phyloP scores from a whole-genome alignment of 2,113 vertebrate genomes.

The Nycticryphes semicollaris region DNA sequence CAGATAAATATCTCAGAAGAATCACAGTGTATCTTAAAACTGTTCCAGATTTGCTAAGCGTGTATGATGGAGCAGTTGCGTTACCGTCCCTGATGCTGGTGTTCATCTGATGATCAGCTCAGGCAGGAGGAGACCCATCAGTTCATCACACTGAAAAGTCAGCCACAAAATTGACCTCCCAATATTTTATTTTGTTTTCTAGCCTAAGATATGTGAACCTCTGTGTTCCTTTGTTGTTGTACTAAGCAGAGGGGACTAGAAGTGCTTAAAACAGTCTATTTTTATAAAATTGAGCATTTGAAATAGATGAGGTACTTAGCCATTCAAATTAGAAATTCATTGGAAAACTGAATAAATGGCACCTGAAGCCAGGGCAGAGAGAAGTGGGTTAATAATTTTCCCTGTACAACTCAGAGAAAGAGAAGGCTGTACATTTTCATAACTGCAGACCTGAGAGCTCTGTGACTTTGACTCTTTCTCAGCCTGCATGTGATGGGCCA shows the following conservation, averaged over 20 bases:
- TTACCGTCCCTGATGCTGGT: not conserved
- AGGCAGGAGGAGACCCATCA: not conserved
- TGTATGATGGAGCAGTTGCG: rapidly evolving
- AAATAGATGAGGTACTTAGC: not conserved
- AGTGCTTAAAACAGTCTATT: not conserved
- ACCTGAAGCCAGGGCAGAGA: not conserved
- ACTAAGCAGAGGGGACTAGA: not conserved
- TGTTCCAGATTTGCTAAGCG: not conserved
- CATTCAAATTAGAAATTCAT: not conserved
- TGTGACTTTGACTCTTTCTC: not conserved
- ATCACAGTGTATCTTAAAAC: not conserved
- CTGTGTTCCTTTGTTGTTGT: not conserved
- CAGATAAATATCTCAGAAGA: too few relatives aligned
- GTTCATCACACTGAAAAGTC: not conserved
- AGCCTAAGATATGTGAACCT: not conserved
- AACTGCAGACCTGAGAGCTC: not conserved
- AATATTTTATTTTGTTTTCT: not conserved
- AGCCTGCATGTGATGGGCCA: not conserved
- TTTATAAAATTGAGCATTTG: not conserved
- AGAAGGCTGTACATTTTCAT: not conserved
- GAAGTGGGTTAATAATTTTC: slow-evolving; percentile 12
- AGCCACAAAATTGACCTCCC: not conserved
- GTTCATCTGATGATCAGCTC: not conserved
- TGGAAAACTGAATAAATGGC: slow-evolving; percentile 1
- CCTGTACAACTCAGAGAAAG: not conserved